Percentiles rank a stretch among this genome's conserved stretches.
Conservation (phyloP, 53 echinoderm and acorn worm species). For the Antedon mediterranea region DNA sequence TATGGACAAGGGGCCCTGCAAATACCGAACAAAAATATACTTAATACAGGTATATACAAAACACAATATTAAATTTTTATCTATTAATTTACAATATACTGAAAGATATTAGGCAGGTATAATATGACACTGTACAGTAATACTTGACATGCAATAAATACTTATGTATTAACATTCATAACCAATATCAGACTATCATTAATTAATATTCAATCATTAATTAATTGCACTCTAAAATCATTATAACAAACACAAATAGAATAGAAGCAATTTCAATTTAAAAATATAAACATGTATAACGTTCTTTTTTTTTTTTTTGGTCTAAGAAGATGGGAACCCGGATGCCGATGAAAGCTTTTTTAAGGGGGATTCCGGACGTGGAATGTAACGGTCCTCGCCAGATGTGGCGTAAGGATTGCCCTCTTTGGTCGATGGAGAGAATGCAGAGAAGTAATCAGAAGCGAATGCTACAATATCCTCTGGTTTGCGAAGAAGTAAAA, state of each 20-base stretch:
- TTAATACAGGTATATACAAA: too few relatives aligned
- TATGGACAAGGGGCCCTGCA: too few relatives aligned
- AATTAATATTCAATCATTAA: too few relatives aligned
- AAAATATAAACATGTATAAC: not conserved
- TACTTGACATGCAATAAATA: not conserved
- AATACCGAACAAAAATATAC: too few relatives aligned
- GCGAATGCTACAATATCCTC: conserved; percentile 87
- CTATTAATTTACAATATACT: too few relatives aligned
- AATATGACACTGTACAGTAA: not conserved
- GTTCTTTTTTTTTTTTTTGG: not conserved
- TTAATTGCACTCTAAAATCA: not conserved
- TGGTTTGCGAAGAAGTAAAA: conserved; percentile 87
- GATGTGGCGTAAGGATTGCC: conserved; percentile 92
- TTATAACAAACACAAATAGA: not conserved
- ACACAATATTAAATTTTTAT: too few relatives aligned
- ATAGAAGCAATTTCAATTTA: not conserved
- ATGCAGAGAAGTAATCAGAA: conserved; percentile 87
- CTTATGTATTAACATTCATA: not conserved
- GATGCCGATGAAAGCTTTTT: conserved; percentile 33
- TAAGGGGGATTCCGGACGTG: conserved; percentile 54
- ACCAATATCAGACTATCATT: too few relatives aligned
- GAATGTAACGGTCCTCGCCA: conserved; percentile 56
- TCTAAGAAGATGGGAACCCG: not conserved
- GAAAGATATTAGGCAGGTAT: too few relatives aligned
- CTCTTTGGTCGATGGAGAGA: conserved; percentile 68